A percentile compares a stretch with the other conserved stretches of the same genome.
phyloP scores from a whole-genome alignment of 1,140 invertebrate species.

The Manduca sexta region DNA sequence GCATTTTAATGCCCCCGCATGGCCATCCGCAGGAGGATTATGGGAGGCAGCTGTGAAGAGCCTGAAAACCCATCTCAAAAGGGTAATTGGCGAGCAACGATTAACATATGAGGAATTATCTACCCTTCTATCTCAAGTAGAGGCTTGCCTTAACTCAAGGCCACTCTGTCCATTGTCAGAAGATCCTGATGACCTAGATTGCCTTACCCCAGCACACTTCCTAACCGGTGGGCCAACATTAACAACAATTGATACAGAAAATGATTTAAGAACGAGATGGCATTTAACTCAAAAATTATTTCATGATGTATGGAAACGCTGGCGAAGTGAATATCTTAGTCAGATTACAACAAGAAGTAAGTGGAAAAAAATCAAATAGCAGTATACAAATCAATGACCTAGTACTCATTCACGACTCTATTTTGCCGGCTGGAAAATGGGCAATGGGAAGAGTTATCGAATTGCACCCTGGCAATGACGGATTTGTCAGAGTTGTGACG shows the following conservation, averaged over 20 bases:
- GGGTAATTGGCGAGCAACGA: constrained; percentile 3
- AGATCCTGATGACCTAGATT: neutral
- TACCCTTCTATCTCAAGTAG: neutral
- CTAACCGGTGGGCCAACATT: neutral
- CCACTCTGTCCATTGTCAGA: neutral
- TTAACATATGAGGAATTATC: neutral
- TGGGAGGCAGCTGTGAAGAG: constrained; percentile 6
- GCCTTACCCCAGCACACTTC: neutral
- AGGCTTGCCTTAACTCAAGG: no score
- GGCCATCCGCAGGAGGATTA: constrained; percentile 1
- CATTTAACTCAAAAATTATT: no score
- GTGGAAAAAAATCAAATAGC: neutral
- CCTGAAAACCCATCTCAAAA: neutral
- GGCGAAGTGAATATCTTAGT: neutral
- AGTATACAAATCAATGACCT: neutral
- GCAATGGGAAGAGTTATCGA: neutral
- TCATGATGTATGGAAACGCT: neutral
- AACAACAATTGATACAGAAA: no score
- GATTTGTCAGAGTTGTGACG: neutral
- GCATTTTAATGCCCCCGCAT: no score
- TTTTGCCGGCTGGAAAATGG: constrained; percentile 4
- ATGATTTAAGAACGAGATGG: no score
- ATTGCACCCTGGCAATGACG: neutral
- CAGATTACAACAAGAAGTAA: neutral
- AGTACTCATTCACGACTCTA: neutral